Base-by-base conservation (phyloP, 1,140 invertebrate species). In the Drosophila orena region DNA sequence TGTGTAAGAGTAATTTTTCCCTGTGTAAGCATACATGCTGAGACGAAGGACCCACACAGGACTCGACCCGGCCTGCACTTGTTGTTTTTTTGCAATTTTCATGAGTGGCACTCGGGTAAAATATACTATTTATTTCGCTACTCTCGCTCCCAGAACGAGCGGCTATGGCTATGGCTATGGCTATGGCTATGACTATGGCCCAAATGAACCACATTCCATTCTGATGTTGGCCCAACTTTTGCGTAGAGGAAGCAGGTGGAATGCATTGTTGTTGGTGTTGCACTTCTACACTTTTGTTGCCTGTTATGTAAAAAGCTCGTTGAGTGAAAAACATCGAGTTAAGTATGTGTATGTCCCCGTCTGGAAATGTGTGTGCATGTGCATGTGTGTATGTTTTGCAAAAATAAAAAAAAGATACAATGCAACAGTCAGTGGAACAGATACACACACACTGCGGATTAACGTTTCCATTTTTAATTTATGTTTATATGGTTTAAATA, bases 91-190 rank as follows among this genome's bases (percentile, higher is more conserved):
- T 89, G 84, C 84, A 88, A 88, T 88, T 88, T 89, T 70, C 84
- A 88, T 89, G 84, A 88, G 84, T 88, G 84, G 84, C 84, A 88
- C 84, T 88, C 77, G 79, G 76, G 84, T 77, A 89, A 88, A 88
- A 88, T 88, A 89, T 89, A 88, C 84, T 84, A 88, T 88, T 88
- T 88, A 88, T 88, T 88, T 88, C 81, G 77, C 81, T 85, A 81
- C 83, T 72, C 74, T 70, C 64, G 52, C 62, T 55, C 27, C 20
- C 46, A 52, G 64, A 40, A 42, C 37, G 44, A 27, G 35, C 24
- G 47, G 14, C 49, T 72, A 24, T 80, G 81, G 50, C 83, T 78
- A 15, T 30, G 27, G 12, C 49, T 72, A 24, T 80, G 81, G 50
- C 83, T 78, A 15, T 30, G 30, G 24, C 24, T 27, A 30, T 8